Conservation (phyloP, 2,797 vertebrate species). For the Petrocephalus sullivani region DNA sequence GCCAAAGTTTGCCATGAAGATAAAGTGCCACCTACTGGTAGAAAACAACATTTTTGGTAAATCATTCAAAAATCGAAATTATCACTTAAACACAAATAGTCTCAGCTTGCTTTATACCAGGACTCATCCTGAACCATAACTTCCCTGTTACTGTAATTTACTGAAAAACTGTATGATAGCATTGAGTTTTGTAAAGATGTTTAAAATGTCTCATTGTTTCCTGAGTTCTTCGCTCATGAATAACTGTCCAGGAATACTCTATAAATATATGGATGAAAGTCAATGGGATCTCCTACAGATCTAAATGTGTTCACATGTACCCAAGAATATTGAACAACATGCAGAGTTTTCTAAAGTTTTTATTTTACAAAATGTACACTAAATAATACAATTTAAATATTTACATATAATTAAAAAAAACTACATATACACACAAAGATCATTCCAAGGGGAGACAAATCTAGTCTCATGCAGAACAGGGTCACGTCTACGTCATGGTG, state of each 20-base stretch:
- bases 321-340: neutral
- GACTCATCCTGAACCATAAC: neutral
- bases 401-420: slow-evolving; percentile 10
- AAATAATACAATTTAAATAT: slow-evolving; percentile 21
- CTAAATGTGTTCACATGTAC: neutral
- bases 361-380: slow-evolving; percentile 16
- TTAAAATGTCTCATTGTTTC: neutral
- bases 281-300: neutral
- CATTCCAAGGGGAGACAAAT: neutral
- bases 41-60: neutral
- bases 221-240: neutral
- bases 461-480: neutral
- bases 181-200: neutral
- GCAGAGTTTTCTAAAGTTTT: neutral
- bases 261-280: neutral
- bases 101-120: neutral
- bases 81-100: neutral
- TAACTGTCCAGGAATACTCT: neutral
- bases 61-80: neutral
- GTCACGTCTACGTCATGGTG: slow-evolving; percentile 47
- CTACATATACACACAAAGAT: neutral
- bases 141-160: neutral
- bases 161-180: neutral
- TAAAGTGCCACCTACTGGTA: slow-evolving; percentile 7
- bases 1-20: neutral